Conservation (phyloP, 1,140 invertebrate species). For the Cydia pomonella region DNA sequence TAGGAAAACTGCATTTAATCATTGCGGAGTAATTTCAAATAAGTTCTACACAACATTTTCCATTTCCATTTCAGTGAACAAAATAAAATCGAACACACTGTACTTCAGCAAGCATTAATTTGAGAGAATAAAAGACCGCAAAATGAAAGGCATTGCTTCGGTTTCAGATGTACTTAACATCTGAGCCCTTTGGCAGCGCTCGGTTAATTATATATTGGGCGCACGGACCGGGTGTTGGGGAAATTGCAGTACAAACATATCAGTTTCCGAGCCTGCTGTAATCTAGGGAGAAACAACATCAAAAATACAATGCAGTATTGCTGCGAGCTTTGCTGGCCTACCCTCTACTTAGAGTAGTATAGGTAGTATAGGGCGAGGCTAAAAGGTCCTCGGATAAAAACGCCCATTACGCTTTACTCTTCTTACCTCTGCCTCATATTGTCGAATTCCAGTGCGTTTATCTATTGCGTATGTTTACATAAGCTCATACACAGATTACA, state of each 20-base stretch:
- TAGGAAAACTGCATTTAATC: too few species aligned
- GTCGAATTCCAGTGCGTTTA: too few species aligned
- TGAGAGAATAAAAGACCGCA: constrained; percentile 38
- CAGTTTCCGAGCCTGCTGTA: constrained; percentile 32
- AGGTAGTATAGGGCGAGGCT: neutral
- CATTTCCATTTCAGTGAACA: neutral
- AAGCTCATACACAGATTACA: too few species aligned
- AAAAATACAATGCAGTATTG: constrained; percentile 40
- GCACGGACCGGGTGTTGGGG: constrained; percentile 34
- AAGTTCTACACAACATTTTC: neutral
- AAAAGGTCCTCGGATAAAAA: neutral
- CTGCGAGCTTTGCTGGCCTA: constrained; percentile 4
- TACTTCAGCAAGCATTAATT: constrained; percentile 50
- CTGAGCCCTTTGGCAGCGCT: constrained; percentile 49
- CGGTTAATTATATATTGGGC: constrained; percentile 55
- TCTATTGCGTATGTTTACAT: too few species aligned
- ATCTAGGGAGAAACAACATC: constrained; percentile 22
- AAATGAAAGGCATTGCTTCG: constrained; percentile 57
- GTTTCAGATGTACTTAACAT: constrained; percentile 51
- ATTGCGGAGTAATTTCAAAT: neutral
- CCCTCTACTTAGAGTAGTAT: neutral
- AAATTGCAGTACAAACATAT: constrained; percentile 42
- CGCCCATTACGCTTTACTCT: neutral
- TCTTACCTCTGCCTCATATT: too few species aligned
- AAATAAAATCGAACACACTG: constrained; percentile 6